Evolutionary conservation across 2,888 invertebrate genomes (phyloP).

Genomic region (Aquatica leii): DNA sequence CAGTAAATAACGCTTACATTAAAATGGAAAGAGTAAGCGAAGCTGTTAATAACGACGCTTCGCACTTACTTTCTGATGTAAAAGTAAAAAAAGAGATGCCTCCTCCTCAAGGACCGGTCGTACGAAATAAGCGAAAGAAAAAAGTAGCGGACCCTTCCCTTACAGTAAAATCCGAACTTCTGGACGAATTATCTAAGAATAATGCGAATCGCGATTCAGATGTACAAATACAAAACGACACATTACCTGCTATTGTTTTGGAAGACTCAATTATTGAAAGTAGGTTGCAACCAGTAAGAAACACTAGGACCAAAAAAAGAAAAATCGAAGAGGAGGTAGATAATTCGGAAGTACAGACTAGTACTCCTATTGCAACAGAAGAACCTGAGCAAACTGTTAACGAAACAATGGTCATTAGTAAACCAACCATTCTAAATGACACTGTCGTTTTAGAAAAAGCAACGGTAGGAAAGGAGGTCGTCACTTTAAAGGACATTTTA

Average conservation of each 20-base stretch:
- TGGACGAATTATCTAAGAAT: neutral
- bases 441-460: conserved; percentile 31
- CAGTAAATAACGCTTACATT: no score
- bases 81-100: neutral
- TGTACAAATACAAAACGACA: neutral
- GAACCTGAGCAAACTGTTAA: no score
- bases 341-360: neutral
- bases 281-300: neutral
- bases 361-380: neutral
- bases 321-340: neutral
- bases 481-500: conserved; percentile 35
- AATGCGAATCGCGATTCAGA: neutral
- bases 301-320: neutral
- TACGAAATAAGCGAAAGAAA: neutral
- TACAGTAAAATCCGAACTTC: neutral
- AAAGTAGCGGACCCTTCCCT: neutral
- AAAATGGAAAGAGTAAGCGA: no score
- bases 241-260: neutral
- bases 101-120: neutral
- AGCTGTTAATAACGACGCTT: no score
- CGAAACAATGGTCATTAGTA: neutral
- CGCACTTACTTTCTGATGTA: neutral
- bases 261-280: neutral
- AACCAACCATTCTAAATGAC: conserved; percentile 29
- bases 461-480: conserved; percentile 7